Base-by-base conservation (phyloP, 1,140 invertebrate species). In the Cydia splendana region DNA sequence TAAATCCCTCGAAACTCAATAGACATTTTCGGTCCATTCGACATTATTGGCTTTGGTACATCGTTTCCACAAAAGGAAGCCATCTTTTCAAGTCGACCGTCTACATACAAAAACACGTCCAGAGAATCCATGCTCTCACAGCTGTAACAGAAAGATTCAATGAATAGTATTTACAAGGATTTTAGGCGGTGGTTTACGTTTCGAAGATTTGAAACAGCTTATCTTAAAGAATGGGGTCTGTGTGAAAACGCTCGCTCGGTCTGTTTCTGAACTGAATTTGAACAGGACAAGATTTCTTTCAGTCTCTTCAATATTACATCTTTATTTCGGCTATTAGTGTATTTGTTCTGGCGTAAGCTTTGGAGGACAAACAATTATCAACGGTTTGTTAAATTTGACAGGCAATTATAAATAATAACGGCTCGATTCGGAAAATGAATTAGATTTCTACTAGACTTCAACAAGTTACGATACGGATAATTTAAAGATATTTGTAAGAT, bases 11-110 rank as follows among this genome's bases (percentile, higher is more conserved):
- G 93, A 88, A 98, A 98, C 90, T 98, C 96, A 6, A 98, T 92
- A 62, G 96, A 95, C 84, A 98, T 93, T 79, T 95, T 94, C 65
- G 96, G 96, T 77, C 97, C 97, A 87, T 96, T 98, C 67, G 97
- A 98, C 98, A 99, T 98, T 78, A 98, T 93, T 76, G 97, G 96
- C 80, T 95, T 95, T 1, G 97, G 97, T 76, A 96, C 87, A 77
- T 95, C 95, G 30, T 94, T 95, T 0, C 97, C 97, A 89, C 98
- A 99, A 85, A 97, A 96, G 15, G 96, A 96, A 83, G 97, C 97
- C 84, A 98, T 96, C 92, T 96, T 96, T 85, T 97, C 96, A 89
- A 96, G 95, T 84, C 96, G 94, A 15, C 97, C 97, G 78, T 97
- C 96, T 81, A 97, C 96, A 78, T 96, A 95, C 38, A 98, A 95